Evolutionary conservation across 1,140 invertebrate genomes (phyloP), one percentile per base, ranked within the genome.

Genomic region (Frieseomelitta varia): DNA sequence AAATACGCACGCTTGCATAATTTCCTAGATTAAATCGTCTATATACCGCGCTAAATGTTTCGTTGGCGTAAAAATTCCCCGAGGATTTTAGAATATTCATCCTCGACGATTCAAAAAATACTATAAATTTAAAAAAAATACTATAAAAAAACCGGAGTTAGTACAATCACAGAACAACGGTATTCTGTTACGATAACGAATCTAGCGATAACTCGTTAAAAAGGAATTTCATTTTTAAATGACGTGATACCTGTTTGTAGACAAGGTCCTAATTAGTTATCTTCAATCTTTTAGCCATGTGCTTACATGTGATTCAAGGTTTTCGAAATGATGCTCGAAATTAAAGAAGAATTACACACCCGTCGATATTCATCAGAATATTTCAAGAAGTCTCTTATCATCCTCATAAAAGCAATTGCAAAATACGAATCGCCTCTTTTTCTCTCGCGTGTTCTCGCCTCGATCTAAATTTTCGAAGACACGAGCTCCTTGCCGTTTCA

Each of bases 401-500:
- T 30, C 14, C 4, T 6, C 74, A 15, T 77, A 63, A 77, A 63
- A 63, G 24, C 55, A 51, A 14, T 72, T n/a, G 24, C 24, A 51
- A 27, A 51, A 27, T 19, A 51, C 14, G 17, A 56, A 55, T 8
- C 0, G 1, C 24, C 21, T 27, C n/a, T 39, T 14, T n/a, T 47
- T 15, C 15, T 1, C 24, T 61, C 19, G 24, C 24, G 58, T 61
- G 24, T 61, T 2, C 11, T 6, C 19, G 1, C n/a, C 61, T 19
- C 17, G n/a, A 51, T 27, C 76, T 8, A 76, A 85, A 51, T 71
- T 39, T 61, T 24, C 55, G 14, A 27, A 53, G 34, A 51, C 51
- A 53, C 78, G n/a, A 11, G 21, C 72, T 85, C 63, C 79, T 83
- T 58, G 77, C 68, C 81, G 76, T 65, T 77, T 75, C 89, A 84